A percentile compares a stretch with the other conserved stretches of the same genome.
phyloP scores from a whole-genome alignment of 2,113 vertebrate genomes.

The Mustela lutreola region DNA sequence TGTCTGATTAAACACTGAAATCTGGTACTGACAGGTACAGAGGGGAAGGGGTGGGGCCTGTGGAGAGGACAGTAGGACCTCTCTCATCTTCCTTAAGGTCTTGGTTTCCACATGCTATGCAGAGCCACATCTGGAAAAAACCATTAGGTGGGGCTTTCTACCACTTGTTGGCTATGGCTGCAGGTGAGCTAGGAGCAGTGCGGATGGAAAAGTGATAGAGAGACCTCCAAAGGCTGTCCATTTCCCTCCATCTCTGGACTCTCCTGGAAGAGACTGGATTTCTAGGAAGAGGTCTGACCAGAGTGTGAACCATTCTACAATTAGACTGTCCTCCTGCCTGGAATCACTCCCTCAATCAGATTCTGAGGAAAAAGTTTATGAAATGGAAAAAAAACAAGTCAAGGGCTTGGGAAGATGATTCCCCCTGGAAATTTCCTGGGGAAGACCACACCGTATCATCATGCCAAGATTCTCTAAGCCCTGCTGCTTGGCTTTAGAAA shows the following conservation, averaged over 20 bases:
- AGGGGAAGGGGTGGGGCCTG: neutral
- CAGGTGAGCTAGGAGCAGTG: neutral
- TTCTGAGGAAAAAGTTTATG: neutral
- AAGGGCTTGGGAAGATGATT: neutral
- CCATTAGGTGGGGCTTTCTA: neutral
- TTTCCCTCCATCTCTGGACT: neutral
- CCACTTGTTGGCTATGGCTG: neutral
- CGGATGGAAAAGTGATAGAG: neutral
- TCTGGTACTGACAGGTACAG: conserved; percentile 63
- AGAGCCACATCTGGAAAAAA: neutral
- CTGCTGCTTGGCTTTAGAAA: neutral
- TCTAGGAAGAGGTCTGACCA: neutral
- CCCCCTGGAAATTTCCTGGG: neutral
- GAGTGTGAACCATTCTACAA: neutral
- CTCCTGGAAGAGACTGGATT: neutral
- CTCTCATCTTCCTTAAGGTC: neutral
- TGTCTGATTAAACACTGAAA: conserved; percentile 74
- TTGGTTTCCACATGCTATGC: conserved; percentile 8
- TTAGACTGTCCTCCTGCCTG: neutral
- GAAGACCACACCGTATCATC: neutral
- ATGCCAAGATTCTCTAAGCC: conserved; percentile 10
- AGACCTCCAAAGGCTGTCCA: conserved; percentile 38
- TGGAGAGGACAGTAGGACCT: neutral
- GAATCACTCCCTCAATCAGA: neutral
- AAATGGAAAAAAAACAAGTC: conserved; percentile 49